Evolutionary conservation across 2,113 vertebrate species (phyloP).

Genomic region (Catagonus wagneri): DNA sequence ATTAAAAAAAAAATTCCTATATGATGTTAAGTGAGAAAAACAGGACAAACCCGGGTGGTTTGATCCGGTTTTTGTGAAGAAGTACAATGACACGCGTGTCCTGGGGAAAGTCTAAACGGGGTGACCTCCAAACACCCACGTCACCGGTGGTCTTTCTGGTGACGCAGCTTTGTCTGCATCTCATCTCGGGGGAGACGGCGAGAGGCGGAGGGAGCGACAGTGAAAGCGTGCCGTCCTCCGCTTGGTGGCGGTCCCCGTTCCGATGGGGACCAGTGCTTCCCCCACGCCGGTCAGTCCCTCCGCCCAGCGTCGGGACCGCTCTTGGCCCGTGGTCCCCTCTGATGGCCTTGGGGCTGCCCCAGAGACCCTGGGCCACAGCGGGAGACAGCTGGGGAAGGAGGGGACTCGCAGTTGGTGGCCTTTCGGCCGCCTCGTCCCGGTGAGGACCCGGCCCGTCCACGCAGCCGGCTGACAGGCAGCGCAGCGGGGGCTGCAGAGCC

Average conservation of each 20-base stretch:
- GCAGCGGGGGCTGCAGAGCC: neutral
- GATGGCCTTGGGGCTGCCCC: too few species aligned
- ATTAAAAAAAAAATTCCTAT: neutral
- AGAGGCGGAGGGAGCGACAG: neutral
- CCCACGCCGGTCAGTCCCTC: neutral
- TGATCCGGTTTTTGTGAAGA: constrained; percentile 11
- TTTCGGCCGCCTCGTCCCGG: neutral
- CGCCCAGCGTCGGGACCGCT: too few species aligned
- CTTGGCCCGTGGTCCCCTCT: neutral
- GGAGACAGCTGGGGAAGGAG: neutral
- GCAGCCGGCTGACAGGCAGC: neutral
- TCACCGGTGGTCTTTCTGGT: neutral
- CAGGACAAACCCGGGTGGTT: neutral
- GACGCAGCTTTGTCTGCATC: neutral
- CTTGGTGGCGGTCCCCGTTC: neutral
- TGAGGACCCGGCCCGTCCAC: accelerated
- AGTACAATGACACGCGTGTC: neutral
- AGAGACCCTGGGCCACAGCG: neutral
- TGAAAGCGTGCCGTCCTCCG: neutral
- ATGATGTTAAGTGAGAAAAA: neutral
- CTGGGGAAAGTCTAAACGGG: neutral
- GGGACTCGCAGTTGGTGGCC: accelerated
- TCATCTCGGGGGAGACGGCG: neutral
- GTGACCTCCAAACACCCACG: accelerated
- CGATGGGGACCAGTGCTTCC: neutral